Evolutionary conservation across 2,797 vertebrate species (phyloP), one percentile per base, ranked within the genome.

Genomic region (Gallirallus australis): DNA sequence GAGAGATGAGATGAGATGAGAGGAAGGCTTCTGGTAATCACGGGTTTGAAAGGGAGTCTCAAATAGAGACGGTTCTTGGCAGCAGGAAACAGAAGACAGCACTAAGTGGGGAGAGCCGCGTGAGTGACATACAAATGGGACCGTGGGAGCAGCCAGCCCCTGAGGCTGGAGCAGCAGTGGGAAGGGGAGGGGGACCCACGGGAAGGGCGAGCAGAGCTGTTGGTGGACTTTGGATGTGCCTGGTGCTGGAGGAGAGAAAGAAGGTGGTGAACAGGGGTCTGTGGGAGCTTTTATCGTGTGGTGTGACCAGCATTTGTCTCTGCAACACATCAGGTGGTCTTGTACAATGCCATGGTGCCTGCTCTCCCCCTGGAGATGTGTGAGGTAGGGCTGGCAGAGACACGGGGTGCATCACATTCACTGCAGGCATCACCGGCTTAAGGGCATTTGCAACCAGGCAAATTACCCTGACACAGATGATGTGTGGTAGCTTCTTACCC

Each of bases 81-180:
- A 94, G 91, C 86, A 94, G 89, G 81, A 94, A 94, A 31, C 75
- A 94, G 92, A 92, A 94, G 89, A 91, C 92, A 89, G 70, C 65
- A 78, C 78, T 77, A 78, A 96, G 90, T 77, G 90, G 78, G 84
- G 75, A 85, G 75, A 72, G 77, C 81, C 0, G 5, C 5, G 45
- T 95, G 93, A 96, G 82, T 68, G 92, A 85, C 90, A 95, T 77
- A 92, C 60, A 82, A 61, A 96, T 61, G 75, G 78, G 42, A 91
- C 83, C 7, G 40, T 82, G 89, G 89, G 90, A 94, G 94, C 89
- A 90, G 86, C 48, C 82, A 87, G 72, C 64, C 76, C 63, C 64
- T 64, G 68, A 1, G 45, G 84, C 89, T 80, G 85, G 45, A 88
- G 69, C 80, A 60, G 90, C 83, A 52, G 83, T 9, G 28, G 31